Base-by-base conservation (phyloP, 2,888 invertebrate species). In the Phalera bucephala region DNA sequence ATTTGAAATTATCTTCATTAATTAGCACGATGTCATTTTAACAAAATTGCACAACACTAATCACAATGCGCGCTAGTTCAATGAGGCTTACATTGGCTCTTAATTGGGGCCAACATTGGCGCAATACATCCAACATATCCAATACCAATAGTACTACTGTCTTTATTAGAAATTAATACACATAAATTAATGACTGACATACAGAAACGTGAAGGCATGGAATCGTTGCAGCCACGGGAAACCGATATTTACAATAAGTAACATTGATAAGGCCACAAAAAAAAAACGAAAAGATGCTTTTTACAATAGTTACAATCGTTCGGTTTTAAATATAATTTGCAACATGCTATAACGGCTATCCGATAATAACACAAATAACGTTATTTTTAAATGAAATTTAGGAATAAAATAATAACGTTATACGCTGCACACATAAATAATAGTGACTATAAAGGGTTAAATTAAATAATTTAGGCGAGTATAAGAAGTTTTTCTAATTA, bases 391-490 rank as follows among this genome's bases (percentile, higher is more conserved):
- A 45, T 48, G 40, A 46, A 45, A 47, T 51, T 48, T 48, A 40
- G 43, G 40, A 52, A 58, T 53, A 50, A 69, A 64, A 63, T 49
- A 59, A 51, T 69, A 52, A 73, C 74, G 69, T 72, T 65, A 64
- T 42, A 75, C 75, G 68, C 64, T 73, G 68, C 64, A 64, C 38
- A 50, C 46, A 60, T 68, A 72, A 69, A 67, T 69, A 68, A 66
- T 70, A 71, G 51, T 67, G 67, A 68, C 68, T 71, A 64, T 52
- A 56, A 63, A 50, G 51, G 33, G 37, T 43, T 42, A 49, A 51
- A 40, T 58, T 60, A 65, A 51, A 60, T 67, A 67, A 60, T 59
- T 71, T 64, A 64, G 61, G 46, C 49, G 38, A 52, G 52, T 56
- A 52, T 38, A 55, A 49, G 29, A 34, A 33, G 29, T 38, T 23